These are phyloP conservation scores for Drosophila diplacantha DNA, from an alignment of 2,888 invertebrate species.

Conservation along the genomic window DNA sequence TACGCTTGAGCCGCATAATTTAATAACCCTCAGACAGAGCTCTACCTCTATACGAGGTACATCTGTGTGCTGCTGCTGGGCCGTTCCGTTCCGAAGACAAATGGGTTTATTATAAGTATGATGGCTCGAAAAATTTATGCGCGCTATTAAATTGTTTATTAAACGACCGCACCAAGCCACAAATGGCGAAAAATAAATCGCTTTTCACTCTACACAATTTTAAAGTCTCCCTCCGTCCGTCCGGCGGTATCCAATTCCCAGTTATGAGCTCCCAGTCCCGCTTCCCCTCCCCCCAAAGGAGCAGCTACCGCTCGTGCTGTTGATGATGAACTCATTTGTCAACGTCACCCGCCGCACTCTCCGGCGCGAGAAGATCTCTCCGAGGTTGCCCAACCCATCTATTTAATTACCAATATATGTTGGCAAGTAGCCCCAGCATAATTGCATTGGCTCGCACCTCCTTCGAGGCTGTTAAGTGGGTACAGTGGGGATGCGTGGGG, in stretches of 20 bases:
- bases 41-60: slow-evolving; percentile 15
- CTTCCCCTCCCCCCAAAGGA: slow-evolving; percentile 4
- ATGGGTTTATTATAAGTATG: slow-evolving; percentile 67
- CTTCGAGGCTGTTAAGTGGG: slow-evolving; percentile 18
- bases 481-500: slow-evolving; percentile 38
- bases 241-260: slow-evolving; percentile 11
- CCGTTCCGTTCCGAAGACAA: slow-evolving; percentile 52
- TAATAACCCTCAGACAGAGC: slow-evolving; percentile 51
- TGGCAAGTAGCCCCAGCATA: slow-evolving; percentile 53
- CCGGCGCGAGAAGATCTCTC: slow-evolving; percentile 15
- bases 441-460: slow-evolving; percentile 52
- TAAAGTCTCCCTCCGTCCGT: slow-evolving; percentile 28
- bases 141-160: slow-evolving; percentile 70
- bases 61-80: slow-evolving; percentile 18
- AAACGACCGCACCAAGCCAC: slow-evolving; percentile 60
- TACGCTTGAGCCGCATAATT: slow-evolving; percentile 68
- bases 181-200: slow-evolving; percentile 72
- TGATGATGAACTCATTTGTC: slow-evolving; percentile 72
- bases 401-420: slow-evolving; percentile 67
- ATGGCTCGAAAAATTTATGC: slow-evolving; percentile 68
- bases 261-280: not conserved
- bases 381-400: slow-evolving; percentile 51
- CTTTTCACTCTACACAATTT: slow-evolving; percentile 65
- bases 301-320: slow-evolving; percentile 47
- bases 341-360: slow-evolving; percentile 47